A percentile compares a stretch with the other conserved stretches of the same genome.
These are phyloP conservation scores for Crambe crambe DNA, from an alignment of 37 sponge, comb jelly and placozoan species.

Conservation along the genomic window DNA sequence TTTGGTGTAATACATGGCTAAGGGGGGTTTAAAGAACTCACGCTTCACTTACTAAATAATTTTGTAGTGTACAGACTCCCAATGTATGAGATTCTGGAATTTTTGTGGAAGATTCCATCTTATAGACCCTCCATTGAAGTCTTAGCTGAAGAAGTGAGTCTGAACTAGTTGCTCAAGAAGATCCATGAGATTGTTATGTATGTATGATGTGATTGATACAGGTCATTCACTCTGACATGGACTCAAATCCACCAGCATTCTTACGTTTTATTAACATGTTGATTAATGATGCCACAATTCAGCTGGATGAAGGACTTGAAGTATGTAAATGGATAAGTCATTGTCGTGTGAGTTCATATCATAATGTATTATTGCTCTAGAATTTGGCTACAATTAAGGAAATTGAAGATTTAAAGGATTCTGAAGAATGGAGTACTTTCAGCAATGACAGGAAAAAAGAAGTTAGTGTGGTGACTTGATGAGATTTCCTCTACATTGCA, in stretches of 20 bases:
- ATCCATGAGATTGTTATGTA: not conserved
- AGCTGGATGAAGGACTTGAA: slow-evolving; percentile 90
- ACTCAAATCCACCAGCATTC: slow-evolving; percentile 50
- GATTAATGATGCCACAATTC: slow-evolving; percentile 95
- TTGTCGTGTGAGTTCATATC: not conserved
- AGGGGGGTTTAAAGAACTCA: no score
- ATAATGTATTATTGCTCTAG: slow-evolving; percentile 10
- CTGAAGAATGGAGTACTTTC: slow-evolving; percentile 57
- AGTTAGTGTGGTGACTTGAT: slow-evolving; percentile 9
- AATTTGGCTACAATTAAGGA: slow-evolving; percentile 54
- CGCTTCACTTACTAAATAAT: no score
- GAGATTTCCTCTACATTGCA: no score
- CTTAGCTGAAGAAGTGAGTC: slow-evolving; percentile 64
- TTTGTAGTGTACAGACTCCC: slow-evolving; percentile 73
- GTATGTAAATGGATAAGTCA: slow-evolving; percentile 14
- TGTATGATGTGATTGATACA: not conserved
- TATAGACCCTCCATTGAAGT: slow-evolving; percentile 55
- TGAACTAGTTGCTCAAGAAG: not conserved
- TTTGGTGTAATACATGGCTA: no score
- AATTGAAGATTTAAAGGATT: slow-evolving; percentile 45
- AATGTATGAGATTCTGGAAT: slow-evolving; percentile 84
- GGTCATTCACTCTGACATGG: slow-evolving; percentile 12
- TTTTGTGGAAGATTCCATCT: slow-evolving; percentile 62
- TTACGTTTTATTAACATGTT: slow-evolving; percentile 93
- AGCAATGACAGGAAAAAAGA: slow-evolving; percentile 59